Evolutionary conservation across 2,113 vertebrate genomes (phyloP), one percentile per base, ranked within the genome.

Genomic region (Sorex araneus): DNA sequence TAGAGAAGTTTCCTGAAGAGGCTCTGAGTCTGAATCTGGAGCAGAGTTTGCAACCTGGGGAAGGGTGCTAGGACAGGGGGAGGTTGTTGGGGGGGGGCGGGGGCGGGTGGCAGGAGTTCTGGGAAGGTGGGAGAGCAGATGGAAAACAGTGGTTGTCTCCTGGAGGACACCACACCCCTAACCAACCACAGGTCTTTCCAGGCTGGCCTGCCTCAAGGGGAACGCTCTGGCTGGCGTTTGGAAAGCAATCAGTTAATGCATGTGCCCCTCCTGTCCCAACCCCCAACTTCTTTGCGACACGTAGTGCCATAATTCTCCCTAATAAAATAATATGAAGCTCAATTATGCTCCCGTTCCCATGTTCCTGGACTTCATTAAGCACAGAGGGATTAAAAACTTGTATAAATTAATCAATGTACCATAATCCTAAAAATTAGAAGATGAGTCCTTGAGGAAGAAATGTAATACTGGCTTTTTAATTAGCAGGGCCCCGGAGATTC

Each of bases 391-490:
- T 98, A 98, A 98, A 98, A 98, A 98, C 97, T 97, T 98, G 97
- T 98, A 97, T 98, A 98, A 98, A 98, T 98, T 98, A 98, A 98
- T 98, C 98, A 98, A 97, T 97, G 97, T 94, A 95, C 96, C 97
- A 97, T 98, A 98, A 98, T 98, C 97, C 98, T 97, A 98, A 98
- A 98, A 98, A 98, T 97, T 97, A 97, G 97, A 97, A 98, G 98
- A 98, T 94, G 96, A 97, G 86, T 97, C 98, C 97, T 98, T 96
- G 97, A 98, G 98, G 98, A 98, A 97, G 96, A 96, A 98, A 98
- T 98, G 97, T 97, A 98, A 98, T 98, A 96, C 11, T 82, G 95
- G 96, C 94, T 97, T 98, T 98, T 98, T 98, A 98, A 98, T 98
- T 98, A 98, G 97, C 81, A 93, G 23, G 94, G 96, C 98, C 97